Percentiles rank a stretch among this genome's conserved stretches.
phyloP scores from a whole-genome alignment of 2,888 invertebrate genomes.

The Scaptomyza flava region DNA sequence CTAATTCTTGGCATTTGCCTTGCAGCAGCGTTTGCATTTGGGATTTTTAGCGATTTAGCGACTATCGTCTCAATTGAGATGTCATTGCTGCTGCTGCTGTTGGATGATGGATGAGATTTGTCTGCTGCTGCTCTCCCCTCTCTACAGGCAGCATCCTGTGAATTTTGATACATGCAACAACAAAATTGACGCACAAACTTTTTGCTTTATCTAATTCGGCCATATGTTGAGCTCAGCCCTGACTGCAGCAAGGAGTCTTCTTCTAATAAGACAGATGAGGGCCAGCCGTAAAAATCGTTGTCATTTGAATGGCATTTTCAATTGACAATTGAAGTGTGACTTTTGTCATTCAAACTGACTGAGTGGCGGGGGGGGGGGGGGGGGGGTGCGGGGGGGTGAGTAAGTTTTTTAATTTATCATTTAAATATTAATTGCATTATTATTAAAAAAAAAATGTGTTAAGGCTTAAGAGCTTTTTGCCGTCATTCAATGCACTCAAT shows the following conservation, averaged over 20 bases:
- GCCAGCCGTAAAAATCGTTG: background rate
- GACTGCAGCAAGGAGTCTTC: conserved; percentile 1
- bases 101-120: conserved; percentile 30
- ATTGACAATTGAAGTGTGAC: conserved; percentile 16
- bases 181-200: background rate
- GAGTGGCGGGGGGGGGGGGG: too few species aligned
- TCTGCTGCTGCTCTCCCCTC: background rate
- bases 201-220: conserved; percentile 3
- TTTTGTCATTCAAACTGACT: background rate
- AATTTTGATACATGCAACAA: conserved; percentile 22
- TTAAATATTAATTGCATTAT: conserved; percentile 1
- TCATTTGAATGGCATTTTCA: conserved; percentile 18
- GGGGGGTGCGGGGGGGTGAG: too few species aligned
- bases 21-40: conserved; percentile 65
- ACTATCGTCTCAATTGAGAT: conserved; percentile 64
- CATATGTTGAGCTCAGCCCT: conserved; percentile 12
- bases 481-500: background rate
- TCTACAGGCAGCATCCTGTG: background rate
- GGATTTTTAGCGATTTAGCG: conserved; percentile 53
- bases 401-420: background rate
- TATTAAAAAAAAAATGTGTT: background rate
- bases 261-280: conserved; percentile 31
- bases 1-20: conserved; percentile 60
- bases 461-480: background rate
- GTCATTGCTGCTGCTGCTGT: conserved; percentile 36